Base-by-base conservation (phyloP, 2,113 vertebrate genomes). In the Ciconia boyciana region DNA sequence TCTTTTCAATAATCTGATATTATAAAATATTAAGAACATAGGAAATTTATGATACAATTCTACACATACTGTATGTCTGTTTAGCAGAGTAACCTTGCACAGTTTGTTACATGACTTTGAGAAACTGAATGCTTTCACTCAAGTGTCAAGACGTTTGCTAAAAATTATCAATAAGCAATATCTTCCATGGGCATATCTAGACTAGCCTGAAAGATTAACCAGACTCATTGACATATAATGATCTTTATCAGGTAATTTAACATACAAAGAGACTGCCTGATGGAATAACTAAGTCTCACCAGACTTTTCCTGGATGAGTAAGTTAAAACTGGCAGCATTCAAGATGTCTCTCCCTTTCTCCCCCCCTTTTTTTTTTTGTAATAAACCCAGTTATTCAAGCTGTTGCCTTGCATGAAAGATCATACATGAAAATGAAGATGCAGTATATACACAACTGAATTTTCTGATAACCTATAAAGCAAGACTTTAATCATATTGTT, bases 331-430 rank as follows among this genome's bases (percentile, higher is more conserved):
- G 19, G 19, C 2, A 60, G 8, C 16, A 34, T 74, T 25, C 29
- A 65, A 65, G 6, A 65, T 22, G 2, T 26, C 7, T 61, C 22
- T 80, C 9, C 15, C 1, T 55, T 48, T 69, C 6, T 9, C 1
- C 1, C 4, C 1, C 1, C 3, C 26, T 18, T 21, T 26, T 26
- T 29, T 36, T n/a, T 28, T 31, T 60, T n/a, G 17, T 1, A 82
- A 61, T 16, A 41, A 65, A 26, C 2, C 5, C 6, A 32, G 14
- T 43, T 64, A 6, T 46, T 76, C 10, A 72, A 84, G 19, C 4
- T 55, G 8, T 46, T 88, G 24, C 8, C 5, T 89, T 71, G 4
- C 32, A 48, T 52, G 20, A 64, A 58, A 64, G 16, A n/a, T 39
- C 31, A 48, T 34, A 58, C 4, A 28, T 46, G 17, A 60, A 83